phyloP scores from a whole-genome alignment of 2,888 invertebrate species.

The Octodonta nipae region DNA sequence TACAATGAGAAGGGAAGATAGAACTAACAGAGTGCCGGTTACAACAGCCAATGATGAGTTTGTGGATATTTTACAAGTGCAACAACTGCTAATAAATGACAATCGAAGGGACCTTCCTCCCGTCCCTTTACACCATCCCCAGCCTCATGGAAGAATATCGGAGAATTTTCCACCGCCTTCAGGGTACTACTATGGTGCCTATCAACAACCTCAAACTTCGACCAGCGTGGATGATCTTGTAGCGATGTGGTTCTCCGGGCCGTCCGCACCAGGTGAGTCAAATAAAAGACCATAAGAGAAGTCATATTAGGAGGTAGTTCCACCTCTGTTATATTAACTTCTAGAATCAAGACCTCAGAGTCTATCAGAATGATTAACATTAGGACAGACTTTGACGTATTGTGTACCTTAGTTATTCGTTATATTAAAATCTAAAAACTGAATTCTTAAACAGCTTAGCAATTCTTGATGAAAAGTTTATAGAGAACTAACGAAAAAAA shows the following conservation, averaged over 20 bases:
- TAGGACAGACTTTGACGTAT: too few species aligned
- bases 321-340: too few species aligned
- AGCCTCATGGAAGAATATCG: slow-evolving; percentile 1
- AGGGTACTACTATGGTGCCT: slow-evolving; percentile 18
- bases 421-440: too few species aligned
- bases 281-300: too few species aligned
- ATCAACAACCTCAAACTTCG: slow-evolving; percentile 20
- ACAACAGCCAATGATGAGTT: slow-evolving; percentile 48
- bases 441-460: too few species aligned
- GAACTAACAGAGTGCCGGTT: slow-evolving; percentile 25
- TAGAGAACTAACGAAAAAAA: too few species aligned
- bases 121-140: slow-evolving; percentile 1
- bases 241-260: slow-evolving; percentile 59
- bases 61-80: slow-evolving; percentile 70
- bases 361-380: too few species aligned
- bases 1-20: slow-evolving; percentile 52
- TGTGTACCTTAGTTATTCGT: too few species aligned
- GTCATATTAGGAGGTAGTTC: too few species aligned
- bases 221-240: slow-evolving; percentile 62
- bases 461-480: too few species aligned
- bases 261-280: slow-evolving; percentile 32
- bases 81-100: slow-evolving; percentile 18
- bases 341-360: too few species aligned
- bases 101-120: slow-evolving; percentile 11
- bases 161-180: slow-evolving; percentile 8